Evolutionary conservation across 2,797 vertebrate genomes (phyloP), one percentile per base, ranked within the genome.

Genomic region (Anomalospiza imberbis): DNA sequence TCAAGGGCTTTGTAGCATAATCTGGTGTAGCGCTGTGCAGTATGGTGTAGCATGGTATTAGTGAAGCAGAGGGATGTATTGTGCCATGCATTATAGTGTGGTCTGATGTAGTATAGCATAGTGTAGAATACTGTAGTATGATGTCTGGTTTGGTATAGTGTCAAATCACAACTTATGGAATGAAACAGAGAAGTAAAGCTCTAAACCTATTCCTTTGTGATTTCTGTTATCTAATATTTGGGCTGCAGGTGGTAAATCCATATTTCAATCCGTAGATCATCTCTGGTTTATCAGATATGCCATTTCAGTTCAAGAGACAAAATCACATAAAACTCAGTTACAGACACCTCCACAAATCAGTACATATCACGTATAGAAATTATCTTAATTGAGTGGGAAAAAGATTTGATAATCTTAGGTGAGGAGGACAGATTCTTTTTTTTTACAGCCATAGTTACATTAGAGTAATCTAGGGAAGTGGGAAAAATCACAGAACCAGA

Each of bases 1-100:
- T 19, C 7, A 60, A 48, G 19, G 2, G 36, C 20, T 88, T 71
- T 54, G 10, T 13, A 51, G 19, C 11, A 8, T 2, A 10, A 13
- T 8, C 7, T 13, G 17, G 13, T 2, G 1, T 7, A 10, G 13
- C 29, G 21, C 8, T 8, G 19, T 8, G 12, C 31, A 31, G 31
- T 5, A 5, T 29, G 24, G 7, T 36, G 22, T 12, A 42, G 16
- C 2, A 1, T 2, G 15, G 13, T 11, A 36, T 11, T 5, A 10
- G 11, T 12, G 7, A 26, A 42, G 32, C 4, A 8, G 13, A 40
- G 9, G 5, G 48, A 20, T 17, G 13, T 21, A 1, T 2, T 12
- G 8, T 36, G 31, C 7, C 13, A 8, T 25, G 12, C 0, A 0
- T 16, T 24, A 6, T 4, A 10, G 2, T 5, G 8, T 18, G 19